Conservation (phyloP, 2,888 invertebrate species). For the Cacoxenus indagator region DNA sequence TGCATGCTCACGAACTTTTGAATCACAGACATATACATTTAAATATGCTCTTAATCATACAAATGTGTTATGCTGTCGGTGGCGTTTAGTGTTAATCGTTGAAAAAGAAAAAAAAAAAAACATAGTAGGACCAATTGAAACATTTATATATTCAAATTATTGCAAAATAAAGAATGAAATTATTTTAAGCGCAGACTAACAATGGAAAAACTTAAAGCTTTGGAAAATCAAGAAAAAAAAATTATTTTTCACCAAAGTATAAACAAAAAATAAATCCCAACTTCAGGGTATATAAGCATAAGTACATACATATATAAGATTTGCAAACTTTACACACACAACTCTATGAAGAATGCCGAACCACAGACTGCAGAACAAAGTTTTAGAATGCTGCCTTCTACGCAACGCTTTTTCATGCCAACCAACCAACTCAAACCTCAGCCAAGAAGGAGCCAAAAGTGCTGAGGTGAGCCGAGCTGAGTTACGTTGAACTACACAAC, state of each 20-base stretch:
- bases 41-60: no score
- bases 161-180: no score
- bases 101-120: no score
- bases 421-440: slow-evolving; percentile 46
- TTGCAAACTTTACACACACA: slow-evolving; percentile 43
- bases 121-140: no score
- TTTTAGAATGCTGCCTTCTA: slow-evolving; percentile 3
- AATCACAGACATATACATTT: no score
- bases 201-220: slow-evolving; percentile 24
- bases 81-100: no score
- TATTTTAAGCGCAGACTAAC: slow-evolving; percentile 26
- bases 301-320: slow-evolving; percentile 44
- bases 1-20: no score
- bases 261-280: background rate
- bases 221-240: background rate
- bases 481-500: background rate
- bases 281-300: background rate
- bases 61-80: no score
- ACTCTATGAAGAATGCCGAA: slow-evolving; percentile 16
- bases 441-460: slow-evolving; percentile 47
- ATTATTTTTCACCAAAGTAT: background rate
- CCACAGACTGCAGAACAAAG: background rate
- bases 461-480: background rate
- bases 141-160: no score
- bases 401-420: slow-evolving; percentile 33